Evolutionary conservation across 2,888 invertebrate species (phyloP), one percentile per base, ranked within the genome.

Genomic region (Troides aeacus): DNA sequence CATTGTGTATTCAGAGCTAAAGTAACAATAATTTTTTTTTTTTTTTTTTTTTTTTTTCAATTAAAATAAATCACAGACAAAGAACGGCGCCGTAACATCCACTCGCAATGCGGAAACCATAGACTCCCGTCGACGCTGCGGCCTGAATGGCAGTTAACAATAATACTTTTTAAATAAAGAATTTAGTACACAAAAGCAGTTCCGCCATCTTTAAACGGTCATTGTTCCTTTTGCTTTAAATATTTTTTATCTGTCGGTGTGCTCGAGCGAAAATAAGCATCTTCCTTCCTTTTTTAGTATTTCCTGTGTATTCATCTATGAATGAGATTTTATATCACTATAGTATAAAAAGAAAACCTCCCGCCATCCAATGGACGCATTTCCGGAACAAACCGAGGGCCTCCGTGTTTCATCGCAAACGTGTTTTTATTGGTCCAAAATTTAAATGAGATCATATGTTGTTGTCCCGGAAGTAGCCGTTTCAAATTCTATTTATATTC

Each of bases 231-330:
- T 23, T 59, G 62, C 42, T 46, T 8, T 18, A 23, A 17, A 15
- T 36, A 12, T 62, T 68, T 63, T 68, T 59, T 68, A 36, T 68
- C 36, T 64, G 53, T 36, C 24, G 57, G 24, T 18, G 58, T 59
- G 21, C 62, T 46, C 23, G 53, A 53, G 53, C 24, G 24, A 50
- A 50, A 53, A 63, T 21, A 36, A 30, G 30, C 53, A 24, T 53
- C 21, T 68, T 39, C 24, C 46, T 63, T 15, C 36, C 50, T 50
- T 58, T 42, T 39, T 23, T 21, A 53, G 53, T 53, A 56, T n/a
- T 18, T 24, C 21, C 12, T 24, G 23, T 36, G 12, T n/a, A n/a
- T 1, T 23, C 8, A 24, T 53, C n/a, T 53, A 10, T 53, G 18
- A 53, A n/a, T 53, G 42, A 12, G 42, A 39, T 39, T 39, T 8